A percentile compares a stretch with the other conserved stretches of the same genome.
Conservation (phyloP, 2,113 vertebrate species). For the Cinclus mexicanus region DNA sequence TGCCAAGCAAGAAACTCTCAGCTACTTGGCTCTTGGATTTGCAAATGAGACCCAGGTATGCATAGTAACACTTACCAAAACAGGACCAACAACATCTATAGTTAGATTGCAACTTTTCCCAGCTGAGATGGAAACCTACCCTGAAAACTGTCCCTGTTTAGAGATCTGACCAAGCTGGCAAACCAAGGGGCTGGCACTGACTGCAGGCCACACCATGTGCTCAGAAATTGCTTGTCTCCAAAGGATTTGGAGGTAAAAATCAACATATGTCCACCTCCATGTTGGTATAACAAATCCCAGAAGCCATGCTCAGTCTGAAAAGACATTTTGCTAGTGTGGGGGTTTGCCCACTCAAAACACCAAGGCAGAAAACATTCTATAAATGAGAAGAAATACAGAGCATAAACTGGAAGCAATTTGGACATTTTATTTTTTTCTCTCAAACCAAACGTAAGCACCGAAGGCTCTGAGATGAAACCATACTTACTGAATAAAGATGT, state of each 20-base stretch:
- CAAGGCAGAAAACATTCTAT: neutral
- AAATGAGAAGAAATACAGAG: neutral
- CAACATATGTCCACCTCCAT: neutral
- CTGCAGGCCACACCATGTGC: neutral
- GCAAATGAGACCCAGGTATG: neutral
- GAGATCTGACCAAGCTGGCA: neutral
- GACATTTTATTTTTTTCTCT: neutral
- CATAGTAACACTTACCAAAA: neutral
- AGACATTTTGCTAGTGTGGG: neutral
- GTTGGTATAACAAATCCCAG: neutral
- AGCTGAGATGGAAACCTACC: neutral
- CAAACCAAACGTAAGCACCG: neutral
- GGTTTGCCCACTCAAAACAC: neutral
- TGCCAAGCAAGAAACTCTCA: neutral
- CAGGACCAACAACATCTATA: neutral
- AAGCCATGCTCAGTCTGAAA: neutral
- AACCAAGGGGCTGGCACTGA: neutral
- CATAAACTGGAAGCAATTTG: neutral
- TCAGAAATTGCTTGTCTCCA: neutral
- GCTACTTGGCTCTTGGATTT: neutral
- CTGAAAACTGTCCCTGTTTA: neutral
- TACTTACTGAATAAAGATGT: neutral
- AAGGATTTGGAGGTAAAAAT: neutral
- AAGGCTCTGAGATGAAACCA: neutral
- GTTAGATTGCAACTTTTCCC: neutral